Percentiles rank a stretch among this genome's conserved stretches.
These are phyloP conservation scores for Nezara viridula DNA, from an alignment of 2,888 invertebrate species.

Conservation along the genomic window DNA sequence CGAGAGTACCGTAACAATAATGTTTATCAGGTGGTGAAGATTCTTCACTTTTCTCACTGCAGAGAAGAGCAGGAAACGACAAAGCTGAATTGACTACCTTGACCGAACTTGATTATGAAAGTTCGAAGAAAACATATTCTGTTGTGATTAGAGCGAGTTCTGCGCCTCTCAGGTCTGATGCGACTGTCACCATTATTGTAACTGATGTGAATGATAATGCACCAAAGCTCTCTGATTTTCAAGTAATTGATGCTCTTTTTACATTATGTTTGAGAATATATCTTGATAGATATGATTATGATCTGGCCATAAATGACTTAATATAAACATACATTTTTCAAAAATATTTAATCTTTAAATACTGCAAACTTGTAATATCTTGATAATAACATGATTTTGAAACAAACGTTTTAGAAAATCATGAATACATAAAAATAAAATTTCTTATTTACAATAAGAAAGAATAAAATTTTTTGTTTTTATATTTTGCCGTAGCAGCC, in stretches of 20 bases:
- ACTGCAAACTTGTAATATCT: too few relatives aligned
- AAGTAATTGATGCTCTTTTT: constrained; percentile 65
- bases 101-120: constrained; percentile 95
- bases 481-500: too few relatives aligned
- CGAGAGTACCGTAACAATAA: not conserved
- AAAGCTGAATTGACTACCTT: constrained; percentile 90
- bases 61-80: constrained; percentile 85
- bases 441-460: too few relatives aligned
- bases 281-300: not conserved
- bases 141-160: constrained; percentile 91
- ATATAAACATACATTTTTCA: too few relatives aligned
- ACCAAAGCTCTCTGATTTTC: constrained; percentile 90
- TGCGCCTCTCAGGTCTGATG: constrained; percentile 89
- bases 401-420: too few relatives aligned
- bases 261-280: not conserved
- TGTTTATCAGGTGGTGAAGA: constrained; percentile 81
- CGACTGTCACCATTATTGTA: constrained; percentile 88
- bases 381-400: too few relatives aligned
- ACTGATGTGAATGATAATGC: constrained; percentile 97
- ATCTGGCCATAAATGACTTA: too few relatives aligned
- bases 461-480: too few relatives aligned
- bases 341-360: too few relatives aligned
- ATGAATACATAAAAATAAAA: too few relatives aligned
- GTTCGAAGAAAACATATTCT: constrained; percentile 90
- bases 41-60: constrained; percentile 86